These are phyloP conservation scores for Drosophila simulans DNA, from an alignment of 1,140 invertebrate species.

Conservation along the genomic window DNA sequence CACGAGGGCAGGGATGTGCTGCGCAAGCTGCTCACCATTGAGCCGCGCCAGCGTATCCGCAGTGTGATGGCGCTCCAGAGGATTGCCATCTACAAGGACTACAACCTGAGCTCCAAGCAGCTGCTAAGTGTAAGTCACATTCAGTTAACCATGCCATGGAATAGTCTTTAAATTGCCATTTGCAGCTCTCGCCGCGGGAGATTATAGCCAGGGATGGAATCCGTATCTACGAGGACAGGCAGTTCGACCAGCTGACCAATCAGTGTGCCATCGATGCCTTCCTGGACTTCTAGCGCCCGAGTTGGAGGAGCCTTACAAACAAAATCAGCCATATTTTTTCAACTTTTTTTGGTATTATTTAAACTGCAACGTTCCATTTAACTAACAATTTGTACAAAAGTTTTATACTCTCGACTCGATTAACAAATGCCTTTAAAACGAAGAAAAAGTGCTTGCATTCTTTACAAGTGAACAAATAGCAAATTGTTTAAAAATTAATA, in stretches of 20 bases:
- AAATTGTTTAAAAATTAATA: background rate
- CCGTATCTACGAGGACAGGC: slow-evolving; percentile 34
- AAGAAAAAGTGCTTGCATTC: background rate
- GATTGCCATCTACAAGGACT: slow-evolving; percentile 85
- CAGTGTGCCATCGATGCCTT: slow-evolving; percentile 56
- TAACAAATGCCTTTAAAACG: background rate
- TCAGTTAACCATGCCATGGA: background rate
- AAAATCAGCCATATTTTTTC: slow-evolving; percentile 19
- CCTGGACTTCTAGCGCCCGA: slow-evolving; percentile 48
- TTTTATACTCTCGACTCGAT: background rate
- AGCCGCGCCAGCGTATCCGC: slow-evolving; percentile 84
- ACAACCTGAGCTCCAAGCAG: slow-evolving; percentile 69
- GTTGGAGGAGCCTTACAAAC: background rate
- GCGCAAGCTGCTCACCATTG: slow-evolving; percentile 82
- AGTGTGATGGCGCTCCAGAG: slow-evolving; percentile 85
- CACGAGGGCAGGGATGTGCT: slow-evolving; percentile 84
- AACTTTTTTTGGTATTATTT: slow-evolving; percentile 2
- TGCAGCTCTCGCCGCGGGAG: slow-evolving; percentile 49
- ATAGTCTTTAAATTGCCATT: background rate
- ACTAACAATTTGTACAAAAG: background rate
- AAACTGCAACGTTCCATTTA: slow-evolving; percentile 4
- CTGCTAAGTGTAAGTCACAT: slow-evolving; percentile 48
- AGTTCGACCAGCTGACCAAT: slow-evolving; percentile 23
- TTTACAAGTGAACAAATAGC: background rate
- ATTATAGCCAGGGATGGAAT: slow-evolving; percentile 61